A percentile compares a stretch with the other conserved stretches of the same genome.
Evolutionary conservation across 2,113 vertebrate genomes (phyloP).

Genomic region (Ceratotherium simum): DNA sequence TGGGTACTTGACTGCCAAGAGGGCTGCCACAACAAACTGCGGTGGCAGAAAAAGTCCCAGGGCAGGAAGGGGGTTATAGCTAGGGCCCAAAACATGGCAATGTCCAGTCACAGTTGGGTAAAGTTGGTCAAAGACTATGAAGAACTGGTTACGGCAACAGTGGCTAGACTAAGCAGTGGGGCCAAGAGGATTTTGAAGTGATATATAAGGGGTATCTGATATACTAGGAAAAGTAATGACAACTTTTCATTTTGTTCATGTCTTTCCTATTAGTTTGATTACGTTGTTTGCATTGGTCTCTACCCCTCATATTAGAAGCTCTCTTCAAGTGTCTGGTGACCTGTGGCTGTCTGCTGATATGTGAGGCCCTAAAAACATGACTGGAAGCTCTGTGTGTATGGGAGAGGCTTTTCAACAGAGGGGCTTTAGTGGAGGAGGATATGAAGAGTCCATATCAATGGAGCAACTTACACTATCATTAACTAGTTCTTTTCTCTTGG

Average conservation of each 20-base stretch:
- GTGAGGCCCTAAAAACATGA: neutral
- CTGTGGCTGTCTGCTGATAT: neutral
- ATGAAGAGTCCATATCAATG: neutral
- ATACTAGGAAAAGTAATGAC: neutral
- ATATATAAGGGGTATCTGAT: neutral
- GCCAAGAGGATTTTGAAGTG: neutral
- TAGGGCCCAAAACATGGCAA: neutral
- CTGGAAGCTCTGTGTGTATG: neutral
- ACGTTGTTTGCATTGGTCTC: neutral
- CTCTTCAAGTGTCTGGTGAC: neutral
- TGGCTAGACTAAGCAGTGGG: neutral
- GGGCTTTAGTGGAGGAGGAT: neutral
- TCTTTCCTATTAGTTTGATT: neutral
- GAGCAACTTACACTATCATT: neutral
- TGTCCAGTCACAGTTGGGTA: neutral
- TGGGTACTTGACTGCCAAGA: neutral
- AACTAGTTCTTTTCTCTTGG: neutral
- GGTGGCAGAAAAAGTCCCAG: neutral
- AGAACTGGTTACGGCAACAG: neutral
- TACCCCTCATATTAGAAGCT: neutral
- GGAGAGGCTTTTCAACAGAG: neutral
- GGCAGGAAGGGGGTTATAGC: neutral
- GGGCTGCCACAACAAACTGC: neutral
- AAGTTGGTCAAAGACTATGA: neutral
- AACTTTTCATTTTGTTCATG: neutral